Evolutionary conservation across 2,888 invertebrate species (phyloP), one percentile per base, ranked within the genome.

Genomic region (Drosophila acutilabella): DNA sequence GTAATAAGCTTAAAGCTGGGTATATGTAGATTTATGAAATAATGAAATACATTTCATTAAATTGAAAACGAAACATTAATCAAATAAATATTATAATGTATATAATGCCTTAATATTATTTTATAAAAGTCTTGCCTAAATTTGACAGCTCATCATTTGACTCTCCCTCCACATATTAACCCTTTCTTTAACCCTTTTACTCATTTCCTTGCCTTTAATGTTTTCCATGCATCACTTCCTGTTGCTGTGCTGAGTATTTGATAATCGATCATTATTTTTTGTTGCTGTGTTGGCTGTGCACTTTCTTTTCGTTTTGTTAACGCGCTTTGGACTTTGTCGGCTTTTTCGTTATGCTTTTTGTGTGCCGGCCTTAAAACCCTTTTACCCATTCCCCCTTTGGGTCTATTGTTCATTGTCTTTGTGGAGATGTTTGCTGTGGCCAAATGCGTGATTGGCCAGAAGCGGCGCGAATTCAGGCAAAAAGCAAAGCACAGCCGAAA

Each of bases 371-470:
- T 69, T 60, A 61, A 75, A 75, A 16, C 23, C 26, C n/a, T 51
- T 20, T 13, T 13, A 3, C n/a, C 14, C 7, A 41, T 10, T 5
- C 14, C 7, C 10, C 3, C 13, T 26, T 30, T 16, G 2, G 14
- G 11, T 8, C 30, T 16, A 10, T 71, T 30, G 10, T 65, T 44
- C 41, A 47, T 61, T 54, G 50, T 58, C 59, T 33, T 30, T 78
- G 59, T 56, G 53, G 68, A 54, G 77, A 58, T 59, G 58, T 66
- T 52, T 56, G 64, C 56, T 62, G 64, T 71, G 77, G 70, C 69
- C 74, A 68, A 81, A 87, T 68, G 82, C 85, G 88, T 83, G 83
- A 83, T 83, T 88, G 83, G 88, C 88, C 54, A 44, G 33, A 44
- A 56, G 18, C 58, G 57, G 65, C 74, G 70, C 60, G 66, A 67